Conservation (phyloP, 2,113 vertebrate species). For the Xyrauchen texanus region DNA sequence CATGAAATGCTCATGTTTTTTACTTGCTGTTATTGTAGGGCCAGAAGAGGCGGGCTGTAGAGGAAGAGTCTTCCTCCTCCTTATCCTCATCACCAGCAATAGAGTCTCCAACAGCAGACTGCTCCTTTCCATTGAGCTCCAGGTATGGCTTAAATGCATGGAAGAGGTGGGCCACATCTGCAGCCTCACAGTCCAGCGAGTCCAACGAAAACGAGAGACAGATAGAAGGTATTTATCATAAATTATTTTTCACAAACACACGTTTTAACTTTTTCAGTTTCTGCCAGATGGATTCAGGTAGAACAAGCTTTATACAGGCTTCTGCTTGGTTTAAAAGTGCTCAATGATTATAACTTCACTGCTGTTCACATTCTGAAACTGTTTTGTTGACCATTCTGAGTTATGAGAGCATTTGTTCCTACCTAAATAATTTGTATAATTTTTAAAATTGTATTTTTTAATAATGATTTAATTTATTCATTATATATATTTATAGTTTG, state of each 20-base stretch:
- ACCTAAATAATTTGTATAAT: not conserved
- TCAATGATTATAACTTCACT: slow-evolving; percentile 50
- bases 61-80: slow-evolving; percentile 69
- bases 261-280: not conserved
- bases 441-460: not conserved
- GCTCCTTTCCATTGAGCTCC: slow-evolving; percentile 85
- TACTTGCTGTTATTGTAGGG: slow-evolving; percentile 76
- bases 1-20: not conserved
- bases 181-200: slow-evolving; percentile 68
- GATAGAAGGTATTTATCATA: slow-evolving; percentile 71
- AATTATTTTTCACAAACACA: no score
- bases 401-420: slow-evolving; percentile 45
- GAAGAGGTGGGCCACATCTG: slow-evolving; percentile 89
- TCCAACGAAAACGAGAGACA: slow-evolving; percentile 75
- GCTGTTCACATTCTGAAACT: slow-evolving; percentile 56
- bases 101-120: slow-evolving; percentile 69
- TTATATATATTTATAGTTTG: slow-evolving; percentile 66
- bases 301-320: not conserved
- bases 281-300: no score
- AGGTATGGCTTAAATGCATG: slow-evolving; percentile 89
- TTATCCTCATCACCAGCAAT: slow-evolving; percentile 66
- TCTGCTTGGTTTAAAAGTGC: slow-evolving; percentile 29
- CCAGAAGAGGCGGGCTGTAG: slow-evolving; percentile 83
- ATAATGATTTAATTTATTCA: not conserved
- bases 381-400: slow-evolving; percentile 46